Base-by-base conservation (phyloP, 1,140 invertebrate genomes). In the Pachyrhynchus sulphureomaculatus region DNA sequence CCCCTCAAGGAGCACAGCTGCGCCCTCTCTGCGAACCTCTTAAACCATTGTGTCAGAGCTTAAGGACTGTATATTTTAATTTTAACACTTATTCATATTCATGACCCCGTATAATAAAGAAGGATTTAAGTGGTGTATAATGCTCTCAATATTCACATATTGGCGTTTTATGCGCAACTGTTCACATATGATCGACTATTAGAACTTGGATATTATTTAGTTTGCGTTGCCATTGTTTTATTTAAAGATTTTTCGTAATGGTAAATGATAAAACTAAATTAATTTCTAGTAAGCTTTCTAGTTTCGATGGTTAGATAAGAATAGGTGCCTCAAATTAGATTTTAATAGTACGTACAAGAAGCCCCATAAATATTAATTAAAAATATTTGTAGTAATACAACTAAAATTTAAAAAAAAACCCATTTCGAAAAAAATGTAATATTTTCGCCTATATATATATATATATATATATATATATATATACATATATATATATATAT, bases 11-110 rank as follows among this genome's bases (percentile, higher is more conserved):
- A 37, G 36, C 39, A 60, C 71, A 72, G 71, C 71, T 72, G 71
- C 64, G 55, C 60, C 63, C 41, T 57, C 65, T 56, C 65, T 44
- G 45, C 59, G 47, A 62, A 54, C 66, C 62, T 60, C 69, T 72
- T 62, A 56, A 68, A 24, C 68, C 56, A 64, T 72, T 72, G 65
- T 71, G 55, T 29, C 18, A 18, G 37, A 48, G 65, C 66, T 70
- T 67, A 72, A 68, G 66, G 55, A 57, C 62, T 64, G 64, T 66
- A 67, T 72, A 70, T 73, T 73, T 72, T 72, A 73, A 73, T 73
- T 73, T 73, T 72, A 62, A 68, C 71, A 73, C 71, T 72, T n/a
- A n/a, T n/a, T 65, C 53, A 73, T 72, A 73, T 73, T 73, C 70
- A 73, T 73, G 68, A 70, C 70, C 70, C 70, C 65, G 68, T 70